Conservation (phyloP, 2,888 invertebrate species). For the Himalopsyche japonica region DNA sequence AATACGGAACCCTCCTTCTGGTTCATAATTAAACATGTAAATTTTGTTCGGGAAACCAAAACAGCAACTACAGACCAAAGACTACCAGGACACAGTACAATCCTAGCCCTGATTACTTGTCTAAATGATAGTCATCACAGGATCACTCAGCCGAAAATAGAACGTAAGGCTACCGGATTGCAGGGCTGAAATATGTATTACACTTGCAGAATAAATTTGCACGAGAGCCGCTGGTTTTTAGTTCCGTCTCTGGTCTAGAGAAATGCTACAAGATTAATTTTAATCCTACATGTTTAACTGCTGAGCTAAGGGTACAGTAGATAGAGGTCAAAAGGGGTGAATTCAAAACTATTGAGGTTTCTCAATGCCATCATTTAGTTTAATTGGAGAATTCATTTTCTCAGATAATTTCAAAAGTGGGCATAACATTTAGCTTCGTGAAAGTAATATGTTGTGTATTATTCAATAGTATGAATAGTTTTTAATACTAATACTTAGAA, state of each 20-base stretch:
- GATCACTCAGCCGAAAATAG: too few species aligned
- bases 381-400: conserved; percentile 35
- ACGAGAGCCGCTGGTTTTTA: background rate
- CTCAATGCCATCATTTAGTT: conserved; percentile 34
- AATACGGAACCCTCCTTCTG: too few species aligned
- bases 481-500: too few species aligned
- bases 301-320: conserved; percentile 7
- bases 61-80: too few species aligned
- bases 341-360: conserved; percentile 30
- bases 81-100: too few species aligned
- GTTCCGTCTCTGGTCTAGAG: background rate
- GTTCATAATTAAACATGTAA: too few species aligned
- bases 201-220: background rate
- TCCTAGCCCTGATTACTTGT: too few species aligned
- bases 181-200: too few species aligned
- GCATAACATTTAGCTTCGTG: background rate
- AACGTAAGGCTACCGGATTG: too few species aligned
- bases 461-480: too few species aligned
- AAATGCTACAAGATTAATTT: conserved; percentile 24
- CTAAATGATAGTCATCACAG: too few species aligned
- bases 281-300: conserved; percentile 33
- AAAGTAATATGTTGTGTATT: background rate
- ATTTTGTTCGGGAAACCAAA: too few species aligned
- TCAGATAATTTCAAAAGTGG: background rate
- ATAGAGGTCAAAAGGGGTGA: conserved; percentile 12